Percentiles rank a stretch among this genome's conserved stretches.
These are phyloP conservation scores for Enteromius viviparus DNA, from an alignment of 2,797 vertebrate genomes.

Conservation along the genomic window DNA sequence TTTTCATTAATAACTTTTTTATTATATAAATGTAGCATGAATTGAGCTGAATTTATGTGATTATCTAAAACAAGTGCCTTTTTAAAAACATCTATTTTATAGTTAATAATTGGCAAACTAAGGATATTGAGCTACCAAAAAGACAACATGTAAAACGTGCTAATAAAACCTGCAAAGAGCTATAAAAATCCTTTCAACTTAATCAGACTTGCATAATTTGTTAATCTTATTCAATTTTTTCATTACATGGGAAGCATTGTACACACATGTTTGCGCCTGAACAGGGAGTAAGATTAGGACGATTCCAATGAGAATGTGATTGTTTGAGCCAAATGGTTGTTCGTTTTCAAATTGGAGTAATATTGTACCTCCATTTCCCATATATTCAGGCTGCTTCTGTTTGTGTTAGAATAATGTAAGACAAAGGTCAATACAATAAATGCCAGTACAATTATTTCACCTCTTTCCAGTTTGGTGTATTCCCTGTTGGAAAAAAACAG, in stretches of 20 bases:
- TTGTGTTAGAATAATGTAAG: neutral
- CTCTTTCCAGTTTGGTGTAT: neutral
- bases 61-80: neutral
- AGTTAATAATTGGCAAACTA: neutral
- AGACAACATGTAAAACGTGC: conserved; percentile 9
- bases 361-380: neutral
- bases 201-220: conserved; percentile 4
- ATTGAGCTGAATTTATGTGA: neutral
- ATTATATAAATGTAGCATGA: neutral
- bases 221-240: conserved; percentile 51
- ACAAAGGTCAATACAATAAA: neutral
- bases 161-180: conserved; percentile 45
- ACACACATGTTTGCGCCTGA: neutral
- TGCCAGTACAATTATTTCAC: neutral
- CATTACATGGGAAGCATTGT: conserved; percentile 17
- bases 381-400: neutral
- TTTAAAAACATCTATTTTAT: neutral
- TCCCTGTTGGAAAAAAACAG: too few species aligned
- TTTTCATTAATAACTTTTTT: neutral
- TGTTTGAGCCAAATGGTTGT: neutral
- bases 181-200: conserved; percentile 34
- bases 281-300: neutral
- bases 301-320: neutral
- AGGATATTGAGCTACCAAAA: neutral
- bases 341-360: neutral